These are phyloP conservation scores for Goniozus legneri DNA, from an alignment of 1,140 invertebrate species.

Conservation along the genomic window DNA sequence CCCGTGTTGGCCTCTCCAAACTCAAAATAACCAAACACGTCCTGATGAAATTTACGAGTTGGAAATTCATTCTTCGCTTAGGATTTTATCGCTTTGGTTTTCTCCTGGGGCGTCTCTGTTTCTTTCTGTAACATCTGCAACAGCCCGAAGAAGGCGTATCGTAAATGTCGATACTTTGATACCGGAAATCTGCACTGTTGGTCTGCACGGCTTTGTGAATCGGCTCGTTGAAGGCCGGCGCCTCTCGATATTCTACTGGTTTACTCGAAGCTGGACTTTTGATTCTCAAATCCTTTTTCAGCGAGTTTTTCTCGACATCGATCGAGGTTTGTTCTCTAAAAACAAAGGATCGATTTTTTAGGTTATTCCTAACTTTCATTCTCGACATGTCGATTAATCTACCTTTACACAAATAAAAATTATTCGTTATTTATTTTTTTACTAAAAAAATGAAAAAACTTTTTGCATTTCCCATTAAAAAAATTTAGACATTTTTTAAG, in stretches of 20 bases:
- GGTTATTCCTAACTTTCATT: constrained; percentile 2
- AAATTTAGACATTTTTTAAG: too few relatives aligned
- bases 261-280: constrained; percentile 15
- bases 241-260: constrained; percentile 21
- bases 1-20: constrained; percentile 12
- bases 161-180: constrained; percentile 25
- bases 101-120: constrained; percentile 24
- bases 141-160: constrained; percentile 31
- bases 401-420: too few relatives aligned
- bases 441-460: too few relatives aligned
- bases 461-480: constrained; percentile 17
- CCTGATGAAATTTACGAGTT: not conserved
- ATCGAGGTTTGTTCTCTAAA: not conserved
- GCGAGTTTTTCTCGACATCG: constrained; percentile 22
- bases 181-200: constrained; percentile 21
- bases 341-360: constrained; percentile 7
- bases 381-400: constrained; percentile 3
- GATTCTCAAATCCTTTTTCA: not conserved
- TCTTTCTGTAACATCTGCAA: constrained; percentile 40
- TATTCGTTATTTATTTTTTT: too few relatives aligned
- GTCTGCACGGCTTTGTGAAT: constrained; percentile 18
- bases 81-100: constrained; percentile 14
- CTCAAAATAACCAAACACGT: not conserved
- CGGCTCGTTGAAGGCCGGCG: constrained; percentile 16
- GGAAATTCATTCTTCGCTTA: constrained; percentile 8